A percentile compares a stretch with the other conserved stretches of the same genome.
phyloP scores from a whole-genome alignment of 2,888 invertebrate species.

The Erebia aethiops region DNA sequence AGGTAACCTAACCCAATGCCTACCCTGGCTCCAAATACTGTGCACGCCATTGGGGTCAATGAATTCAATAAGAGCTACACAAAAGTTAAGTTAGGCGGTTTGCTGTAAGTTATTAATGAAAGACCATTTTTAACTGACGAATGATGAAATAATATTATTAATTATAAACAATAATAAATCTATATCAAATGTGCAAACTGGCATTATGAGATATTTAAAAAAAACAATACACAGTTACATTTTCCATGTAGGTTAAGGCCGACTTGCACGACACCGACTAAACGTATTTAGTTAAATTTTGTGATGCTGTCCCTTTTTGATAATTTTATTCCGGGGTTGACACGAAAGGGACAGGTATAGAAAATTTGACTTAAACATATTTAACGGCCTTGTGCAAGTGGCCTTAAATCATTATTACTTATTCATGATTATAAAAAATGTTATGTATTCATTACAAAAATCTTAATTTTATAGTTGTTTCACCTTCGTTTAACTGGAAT shows the following conservation, averaged over 20 bases:
- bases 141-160: background rate
- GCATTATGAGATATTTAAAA: background rate
- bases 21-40: no score
- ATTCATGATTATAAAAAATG: background rate
- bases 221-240: background rate
- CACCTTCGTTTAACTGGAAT: background rate
- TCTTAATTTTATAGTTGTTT: background rate
- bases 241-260: background rate
- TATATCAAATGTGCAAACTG: background rate
- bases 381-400: no score
- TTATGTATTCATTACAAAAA: background rate
- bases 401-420: background rate
- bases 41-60: no score
- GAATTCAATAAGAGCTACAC: background rate
- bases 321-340: no score
- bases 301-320: no score
- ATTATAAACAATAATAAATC: no score
- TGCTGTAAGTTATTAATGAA: background rate
- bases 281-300: no score
- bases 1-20: no score
- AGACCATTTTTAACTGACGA: background rate
- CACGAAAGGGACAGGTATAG: no score
- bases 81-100: background rate
- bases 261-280: no score
- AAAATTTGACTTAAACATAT: no score